Percentiles rank a stretch among this genome's conserved stretches.
Conservation (phyloP, 30 jellyfish, hydroid and myxozoan genomes). For the Turritopsis rubra region DNA sequence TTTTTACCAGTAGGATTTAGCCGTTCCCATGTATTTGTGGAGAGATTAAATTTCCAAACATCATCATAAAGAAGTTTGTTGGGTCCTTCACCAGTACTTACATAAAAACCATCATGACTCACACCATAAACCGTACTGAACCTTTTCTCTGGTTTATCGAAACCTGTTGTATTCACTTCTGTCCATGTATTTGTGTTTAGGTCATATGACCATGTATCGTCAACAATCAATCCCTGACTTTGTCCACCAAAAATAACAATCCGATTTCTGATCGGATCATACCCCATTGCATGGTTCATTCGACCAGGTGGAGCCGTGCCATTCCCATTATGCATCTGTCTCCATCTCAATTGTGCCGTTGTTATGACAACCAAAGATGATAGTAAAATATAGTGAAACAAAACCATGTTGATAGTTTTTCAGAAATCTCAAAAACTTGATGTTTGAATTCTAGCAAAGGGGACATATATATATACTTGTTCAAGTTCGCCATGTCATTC, state of each 20-base stretch:
- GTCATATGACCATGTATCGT: constrained; percentile 55
- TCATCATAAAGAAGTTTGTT: constrained; percentile 14
- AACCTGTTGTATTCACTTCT: constrained; percentile 9
- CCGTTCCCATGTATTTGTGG: constrained; percentile 35
- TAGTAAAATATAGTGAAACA: too few relatives aligned
- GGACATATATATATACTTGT: neutral
- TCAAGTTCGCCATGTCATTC: neutral
- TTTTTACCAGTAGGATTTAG: constrained; percentile 15
- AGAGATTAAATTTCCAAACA: constrained; percentile 36
- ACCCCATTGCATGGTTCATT: constrained; percentile 44
- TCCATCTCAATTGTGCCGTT: constrained; percentile 39
- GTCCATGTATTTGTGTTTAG: constrained; percentile 28
- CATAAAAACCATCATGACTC: neutral
- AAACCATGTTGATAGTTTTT: too few relatives aligned
- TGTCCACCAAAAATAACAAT: constrained; percentile 52
- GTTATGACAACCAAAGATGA: constrained; percentile 3
- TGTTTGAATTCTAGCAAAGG: too few relatives aligned
- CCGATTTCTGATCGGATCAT: constrained; percentile 23
- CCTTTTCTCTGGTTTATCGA: constrained; percentile 29
- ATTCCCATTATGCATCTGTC: neutral
- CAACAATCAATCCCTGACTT: neutral
- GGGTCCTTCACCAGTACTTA: constrained; percentile 48
- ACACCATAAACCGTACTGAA: constrained; percentile 39
- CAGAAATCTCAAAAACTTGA: too few relatives aligned
- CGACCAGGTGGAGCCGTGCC: constrained; percentile 50